Base-by-base conservation (phyloP, 2,113 vertebrate genomes). In the Dicerorhinus sumatrensis region DNA sequence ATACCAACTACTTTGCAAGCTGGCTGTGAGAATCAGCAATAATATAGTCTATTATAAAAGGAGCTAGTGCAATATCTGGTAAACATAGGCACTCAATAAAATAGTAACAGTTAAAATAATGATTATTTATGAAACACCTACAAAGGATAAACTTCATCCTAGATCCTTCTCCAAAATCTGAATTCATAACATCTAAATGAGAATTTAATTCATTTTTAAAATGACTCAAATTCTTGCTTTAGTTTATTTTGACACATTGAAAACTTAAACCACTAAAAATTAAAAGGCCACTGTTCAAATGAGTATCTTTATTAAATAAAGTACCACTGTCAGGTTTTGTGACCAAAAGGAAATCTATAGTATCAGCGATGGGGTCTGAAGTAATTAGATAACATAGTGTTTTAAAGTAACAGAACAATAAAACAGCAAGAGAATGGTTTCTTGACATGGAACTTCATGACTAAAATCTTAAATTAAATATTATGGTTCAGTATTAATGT, bases 401-500 rank as follows among this genome's bases (percentile, higher is more conserved):
- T 94, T 97, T 65, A 95, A 89, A 93, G n/a, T 77, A 93, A 58
- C 0, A 88, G 33, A 96, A 87, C 13, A 96, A 87, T 65, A 97
- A 92, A 95, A 92, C 73, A 95, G 36, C 29, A 90, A 93, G 33
- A 82, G 23, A 85, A 83, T 75, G 42, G 46, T 85, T 97, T 96
- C 63, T 75, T 88, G 42, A 94, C 39, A 46, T 39, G 46, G 31
- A 96, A 89, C 56, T 75, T 94, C 16, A 91, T 56, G 63, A 97
- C 73, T 95, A 97, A 97, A 89, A 91, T 86, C 69, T 96, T 96
- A 93, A 75, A 67, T 90, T 62, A 96, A 96, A 94, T 81, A 93
- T 79, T 88, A 76, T 33, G 60, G 83, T 48, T 98, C 33, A 82
- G 69, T 46, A 70, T 60, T 94, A 79, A 67, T 48, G 67, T 97